Percentiles rank a stretch among this genome's conserved stretches.
phyloP scores from a whole-genome alignment of 2,113 vertebrate genomes.

The Oncorhynchus nerka region DNA sequence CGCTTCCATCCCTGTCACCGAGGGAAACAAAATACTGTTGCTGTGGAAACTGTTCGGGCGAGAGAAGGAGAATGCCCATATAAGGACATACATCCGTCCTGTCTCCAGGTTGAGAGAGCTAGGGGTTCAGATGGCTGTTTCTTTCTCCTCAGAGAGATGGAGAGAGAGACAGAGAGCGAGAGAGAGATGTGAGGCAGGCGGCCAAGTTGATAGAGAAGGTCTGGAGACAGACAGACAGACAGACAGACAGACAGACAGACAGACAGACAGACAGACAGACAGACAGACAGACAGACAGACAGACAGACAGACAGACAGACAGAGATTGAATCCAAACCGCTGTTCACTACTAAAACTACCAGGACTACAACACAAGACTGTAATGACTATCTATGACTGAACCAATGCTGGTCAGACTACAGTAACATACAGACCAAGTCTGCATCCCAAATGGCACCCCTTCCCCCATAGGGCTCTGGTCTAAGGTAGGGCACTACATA shows the following conservation, averaged over 20 bases:
- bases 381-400: no score
- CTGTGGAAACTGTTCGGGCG: conserved; percentile 75
- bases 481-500: no score
- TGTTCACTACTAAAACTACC: no score
- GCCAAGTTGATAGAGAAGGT: neutral
- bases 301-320: no score
- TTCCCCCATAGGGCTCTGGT: no score
- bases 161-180: conserved; percentile 11
- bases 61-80: conserved; percentile 64
- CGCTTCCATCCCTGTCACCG: conserved; percentile 34
- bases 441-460: no score
- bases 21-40: conserved; percentile 75
- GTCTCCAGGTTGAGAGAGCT: conserved; percentile 51
- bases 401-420: no score
- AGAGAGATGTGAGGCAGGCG: neutral
- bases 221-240: conserved; percentile 6
- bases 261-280: no score
- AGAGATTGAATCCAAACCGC: neutral
- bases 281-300: no score
- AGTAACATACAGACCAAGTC: no score
- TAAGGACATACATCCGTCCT: conserved; percentile 65
- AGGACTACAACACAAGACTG: no score
- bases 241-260: no score
- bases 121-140: conserved; percentile 40
- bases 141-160: conserved; percentile 23